Conservation (phyloP, 2,888 invertebrate genomes). For the Phyllotreta striolata region DNA sequence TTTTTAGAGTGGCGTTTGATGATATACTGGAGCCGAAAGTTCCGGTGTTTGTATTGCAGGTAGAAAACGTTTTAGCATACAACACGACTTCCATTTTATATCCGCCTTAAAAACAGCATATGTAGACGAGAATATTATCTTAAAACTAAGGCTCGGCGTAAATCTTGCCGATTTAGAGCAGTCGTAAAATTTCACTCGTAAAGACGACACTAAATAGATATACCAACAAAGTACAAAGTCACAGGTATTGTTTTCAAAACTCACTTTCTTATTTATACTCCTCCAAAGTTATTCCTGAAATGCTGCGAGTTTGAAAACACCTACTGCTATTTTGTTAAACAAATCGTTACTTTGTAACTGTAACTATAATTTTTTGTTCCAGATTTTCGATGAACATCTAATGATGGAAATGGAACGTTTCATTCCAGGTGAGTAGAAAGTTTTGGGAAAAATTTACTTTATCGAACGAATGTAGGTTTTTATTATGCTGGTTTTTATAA, state of each 20-base stretch:
- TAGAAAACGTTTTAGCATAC: conserved; percentile 10
- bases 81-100: conserved; percentile 17
- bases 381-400: conserved; percentile 9
- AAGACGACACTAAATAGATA: conserved; percentile 36
- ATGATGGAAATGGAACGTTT: not conserved
- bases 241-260: conserved; percentile 38
- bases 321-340: too few species aligned
- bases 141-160: conserved; percentile 28
- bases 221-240: conserved; percentile 32
- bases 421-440: not conserved
- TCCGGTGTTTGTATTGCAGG: too few species aligned
- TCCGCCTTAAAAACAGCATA: conserved; percentile 13
- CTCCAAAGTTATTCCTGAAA: too few species aligned
- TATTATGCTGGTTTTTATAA: too few species aligned
- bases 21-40: not conserved
- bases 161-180: conserved; percentile 39
- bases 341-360: too few species aligned
- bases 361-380: conserved; percentile 2
- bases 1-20: not conserved
- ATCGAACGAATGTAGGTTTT: too few species aligned
- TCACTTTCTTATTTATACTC: too few species aligned
- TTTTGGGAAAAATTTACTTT: too few species aligned
- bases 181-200: conserved; percentile 46
- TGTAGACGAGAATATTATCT: conserved; percentile 16
- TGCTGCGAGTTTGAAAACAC: too few species aligned